Conservation (phyloP, 2,888 invertebrate genomes). For the Chloroclystis v-ata region DNA sequence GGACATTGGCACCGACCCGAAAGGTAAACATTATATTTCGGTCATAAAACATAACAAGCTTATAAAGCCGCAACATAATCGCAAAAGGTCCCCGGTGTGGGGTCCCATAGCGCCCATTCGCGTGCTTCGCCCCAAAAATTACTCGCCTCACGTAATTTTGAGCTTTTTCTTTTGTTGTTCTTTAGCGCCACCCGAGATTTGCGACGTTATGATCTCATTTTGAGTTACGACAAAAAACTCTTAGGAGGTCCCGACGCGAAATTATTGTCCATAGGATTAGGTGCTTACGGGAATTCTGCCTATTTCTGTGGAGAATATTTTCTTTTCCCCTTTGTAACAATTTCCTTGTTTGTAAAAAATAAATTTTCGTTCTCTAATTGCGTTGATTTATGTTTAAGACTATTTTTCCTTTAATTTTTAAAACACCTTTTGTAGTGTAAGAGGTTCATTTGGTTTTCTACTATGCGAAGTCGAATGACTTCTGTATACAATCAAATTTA, state of each 20-base stretch:
- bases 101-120: constrained; percentile 66
- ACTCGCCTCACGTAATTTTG: constrained; percentile 73
- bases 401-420: too few relatives aligned
- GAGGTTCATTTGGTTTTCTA: too few relatives aligned
- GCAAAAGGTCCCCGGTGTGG: constrained; percentile 55
- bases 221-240: constrained; percentile 75
- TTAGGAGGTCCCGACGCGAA: constrained; percentile 61
- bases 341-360: constrained; percentile 34
- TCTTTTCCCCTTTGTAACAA: constrained; percentile 30
- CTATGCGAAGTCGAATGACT: too few relatives aligned
- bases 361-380: constrained; percentile 29
- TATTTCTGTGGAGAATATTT: constrained; percentile 35
- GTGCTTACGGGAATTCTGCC: constrained; percentile 50
- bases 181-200: constrained; percentile 68
- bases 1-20: constrained; percentile 36
- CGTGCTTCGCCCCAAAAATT: constrained; percentile 71
- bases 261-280: constrained; percentile 70
- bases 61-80: constrained; percentile 74
- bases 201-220: constrained; percentile 76
- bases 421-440: too few relatives aligned
- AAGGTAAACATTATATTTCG: constrained; percentile 61
- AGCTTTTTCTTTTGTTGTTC: constrained; percentile 74
- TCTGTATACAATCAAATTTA: too few relatives aligned
- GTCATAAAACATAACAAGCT: constrained; percentile 74
- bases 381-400: constrained; percentile 21